phyloP scores from a whole-genome alignment of 1,140 invertebrate species.

The Brachionus rubens region DNA sequence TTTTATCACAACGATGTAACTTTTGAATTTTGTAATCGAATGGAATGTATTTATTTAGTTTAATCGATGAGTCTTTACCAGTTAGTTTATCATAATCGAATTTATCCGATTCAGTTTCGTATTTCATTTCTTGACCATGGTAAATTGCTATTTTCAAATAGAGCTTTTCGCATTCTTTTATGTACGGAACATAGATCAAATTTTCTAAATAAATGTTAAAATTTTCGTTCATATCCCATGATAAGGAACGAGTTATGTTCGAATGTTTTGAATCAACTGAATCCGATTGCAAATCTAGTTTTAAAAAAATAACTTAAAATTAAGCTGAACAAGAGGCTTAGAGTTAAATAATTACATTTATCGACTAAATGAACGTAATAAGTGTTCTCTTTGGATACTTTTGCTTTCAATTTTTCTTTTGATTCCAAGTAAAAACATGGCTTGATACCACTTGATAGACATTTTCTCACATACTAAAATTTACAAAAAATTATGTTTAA shows the following conservation, averaged over 20 bases:
- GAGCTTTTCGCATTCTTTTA: slow-evolving; percentile 48
- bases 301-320: neutral
- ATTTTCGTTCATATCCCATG: slow-evolving; percentile 51
- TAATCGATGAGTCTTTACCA: neutral
- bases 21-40: slow-evolving; percentile 52
- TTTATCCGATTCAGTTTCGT: slow-evolving; percentile 48
- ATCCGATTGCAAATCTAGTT: neutral
- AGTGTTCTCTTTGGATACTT: slow-evolving; percentile 53
- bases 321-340: no score
- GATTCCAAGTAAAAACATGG: slow-evolving; percentile 64
- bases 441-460: slow-evolving; percentile 59
- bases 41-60: slow-evolving; percentile 6
- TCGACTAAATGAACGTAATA: slow-evolving; percentile 17
- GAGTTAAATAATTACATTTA: slow-evolving; percentile 36
- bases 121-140: slow-evolving; percentile 50
- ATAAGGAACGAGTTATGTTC: neutral
- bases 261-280: neutral
- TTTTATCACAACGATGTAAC: slow-evolving; percentile 51
- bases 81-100: slow-evolving; percentile 40
- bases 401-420: slow-evolving; percentile 59
- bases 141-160: slow-evolving; percentile 49
- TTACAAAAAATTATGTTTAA: slow-evolving; percentile 51
- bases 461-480: slow-evolving; percentile 62
- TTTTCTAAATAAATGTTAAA: slow-evolving; percentile 48
- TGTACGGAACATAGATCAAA: slow-evolving; percentile 48